Base-by-base conservation (phyloP, 2,797 vertebrate genomes). In the Cichlasoma orientale region DNA sequence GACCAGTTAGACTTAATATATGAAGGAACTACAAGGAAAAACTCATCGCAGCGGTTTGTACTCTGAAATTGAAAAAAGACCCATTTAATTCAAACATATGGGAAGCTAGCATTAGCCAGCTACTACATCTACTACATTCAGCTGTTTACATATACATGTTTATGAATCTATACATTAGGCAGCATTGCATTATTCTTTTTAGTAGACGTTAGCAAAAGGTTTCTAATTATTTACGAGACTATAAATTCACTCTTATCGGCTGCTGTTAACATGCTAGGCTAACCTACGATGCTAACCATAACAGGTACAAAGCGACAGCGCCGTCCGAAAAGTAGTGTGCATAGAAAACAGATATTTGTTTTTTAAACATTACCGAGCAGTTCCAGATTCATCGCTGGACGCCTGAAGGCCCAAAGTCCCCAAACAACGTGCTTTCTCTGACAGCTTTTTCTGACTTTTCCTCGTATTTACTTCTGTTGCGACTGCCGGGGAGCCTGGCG, bases 331-430 rank as follows among this genome's bases (percentile, higher is more conserved):
- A 66, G 5, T 4, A 7, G 2, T 0, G 4, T 13, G 12, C 8
- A 31, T 11, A 52, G 1, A 7, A 31, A 10, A 25, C 5, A 41
- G 21, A 70, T 3, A 29, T 31, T 6, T 7, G 47, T 19, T 1
- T 14, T 21, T 50, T 27, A 2, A 50, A 29, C 16, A 68, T 94
- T 91, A 96, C 96, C 96, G 89, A 96, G 95, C 90, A 96, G 77
- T 38, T 96, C 96, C 13, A 96, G 92, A 63, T 96, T 96, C 96
- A 96, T 96, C 8, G 50, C 56, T 77, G 80, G 12, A 18, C 47
- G 16, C 14, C 4, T 4, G 29, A 5, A 1, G 33, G 33, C 70
- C 75, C 77, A 74, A 78, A 33, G 8, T 31, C 69, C 23, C 4
- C 10, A 12, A 59, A 79, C 1, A 56, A 8, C 1, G 19, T 0